These are phyloP conservation scores for Chaetura pelagica DNA, from an alignment of 2,113 vertebrate genomes.

Conservation along the genomic window DNA sequence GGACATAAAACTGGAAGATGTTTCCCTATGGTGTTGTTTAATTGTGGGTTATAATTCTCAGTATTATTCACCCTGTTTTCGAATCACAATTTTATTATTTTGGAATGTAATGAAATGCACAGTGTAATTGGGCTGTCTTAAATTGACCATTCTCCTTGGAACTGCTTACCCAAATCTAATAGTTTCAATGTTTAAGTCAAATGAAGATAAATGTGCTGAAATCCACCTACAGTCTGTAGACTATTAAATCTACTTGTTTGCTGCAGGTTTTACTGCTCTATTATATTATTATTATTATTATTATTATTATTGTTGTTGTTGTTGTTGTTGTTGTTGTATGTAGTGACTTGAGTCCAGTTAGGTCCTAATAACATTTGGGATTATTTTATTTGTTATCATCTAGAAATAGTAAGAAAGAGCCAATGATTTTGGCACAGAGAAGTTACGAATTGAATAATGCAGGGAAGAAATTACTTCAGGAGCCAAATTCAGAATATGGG, in stretches of 20 bases:
- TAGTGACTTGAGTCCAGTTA: neutral
- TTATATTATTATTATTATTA: neutral
- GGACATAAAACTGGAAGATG: neutral
- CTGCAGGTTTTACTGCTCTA: neutral
- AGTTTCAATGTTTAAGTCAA: neutral
- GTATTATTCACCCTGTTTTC: neutral
- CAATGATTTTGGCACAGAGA: neutral
- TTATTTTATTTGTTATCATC: neutral
- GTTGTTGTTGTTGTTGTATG: neutral
- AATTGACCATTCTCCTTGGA: neutral
- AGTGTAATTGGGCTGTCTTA: neutral
- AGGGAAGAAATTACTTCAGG: neutral
- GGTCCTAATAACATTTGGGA: neutral
- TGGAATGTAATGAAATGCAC: neutral
- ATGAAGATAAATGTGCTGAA: neutral
- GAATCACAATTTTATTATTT: neutral
- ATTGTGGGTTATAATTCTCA: neutral
- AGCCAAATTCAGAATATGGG: neutral
- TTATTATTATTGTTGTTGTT: no score
- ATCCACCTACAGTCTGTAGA: neutral
- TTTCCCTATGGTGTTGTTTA: neutral
- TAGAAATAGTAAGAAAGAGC: neutral
- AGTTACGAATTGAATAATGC: neutral
- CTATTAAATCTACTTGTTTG: neutral
- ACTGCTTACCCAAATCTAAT: neutral